Conservation (phyloP, 2,113 vertebrate species). For the Tinamus guttatus region DNA sequence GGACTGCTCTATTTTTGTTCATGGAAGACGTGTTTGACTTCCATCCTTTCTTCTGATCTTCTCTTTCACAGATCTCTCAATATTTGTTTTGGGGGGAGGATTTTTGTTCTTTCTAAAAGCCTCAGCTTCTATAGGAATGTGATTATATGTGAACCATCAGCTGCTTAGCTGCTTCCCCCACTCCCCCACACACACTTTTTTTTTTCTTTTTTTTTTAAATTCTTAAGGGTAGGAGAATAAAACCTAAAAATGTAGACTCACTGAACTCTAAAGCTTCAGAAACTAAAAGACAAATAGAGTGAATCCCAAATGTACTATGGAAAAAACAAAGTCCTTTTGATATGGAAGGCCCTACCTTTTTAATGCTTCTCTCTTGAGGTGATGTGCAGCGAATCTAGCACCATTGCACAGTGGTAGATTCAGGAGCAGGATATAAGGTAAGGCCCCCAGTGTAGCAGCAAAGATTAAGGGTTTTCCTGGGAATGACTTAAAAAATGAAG, state of each 20-base stretch:
- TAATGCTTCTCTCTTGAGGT: neutral
- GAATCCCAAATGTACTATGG: neutral
- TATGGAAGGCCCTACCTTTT: neutral
- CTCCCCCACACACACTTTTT: too few species aligned
- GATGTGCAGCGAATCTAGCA: neutral
- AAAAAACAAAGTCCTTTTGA: neutral
- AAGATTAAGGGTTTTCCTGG: neutral
- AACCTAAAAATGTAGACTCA: neutral
- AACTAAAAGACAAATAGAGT: neutral
- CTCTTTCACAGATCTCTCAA: neutral
- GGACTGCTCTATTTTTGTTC: neutral
- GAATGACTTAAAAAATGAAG: constrained; percentile 19
- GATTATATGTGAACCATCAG: neutral
- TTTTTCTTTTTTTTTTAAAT: neutral
- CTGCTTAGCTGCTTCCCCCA: too few species aligned
- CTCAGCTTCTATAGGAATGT: neutral
- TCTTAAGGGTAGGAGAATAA: neutral
- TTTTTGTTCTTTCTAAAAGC: neutral
- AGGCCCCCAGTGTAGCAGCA: neutral
- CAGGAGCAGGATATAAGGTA: neutral
- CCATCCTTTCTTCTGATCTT: neutral
- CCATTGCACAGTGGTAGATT: neutral
- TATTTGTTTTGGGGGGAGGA: neutral
- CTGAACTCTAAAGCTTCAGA: neutral
- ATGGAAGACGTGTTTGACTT: neutral